Evolutionary conservation across 2,888 invertebrate species (phyloP).

Genomic region (Cybosia mesomella): DNA sequence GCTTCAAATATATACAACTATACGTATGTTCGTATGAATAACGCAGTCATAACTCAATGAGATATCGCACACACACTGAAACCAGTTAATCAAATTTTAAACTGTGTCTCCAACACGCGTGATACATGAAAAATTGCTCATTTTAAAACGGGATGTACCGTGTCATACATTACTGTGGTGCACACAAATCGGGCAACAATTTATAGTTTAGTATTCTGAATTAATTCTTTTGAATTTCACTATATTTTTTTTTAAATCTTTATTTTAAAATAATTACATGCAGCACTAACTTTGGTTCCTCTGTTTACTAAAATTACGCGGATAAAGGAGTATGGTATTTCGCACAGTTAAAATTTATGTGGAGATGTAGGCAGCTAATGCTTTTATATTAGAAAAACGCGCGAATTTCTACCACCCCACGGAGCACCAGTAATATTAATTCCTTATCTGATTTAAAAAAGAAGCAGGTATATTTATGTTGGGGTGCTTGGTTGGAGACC

Average conservation of each 20-base stretch:
- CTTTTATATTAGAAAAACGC: no score
- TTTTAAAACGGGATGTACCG: slow-evolving; percentile 73
- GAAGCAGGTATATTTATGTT: no score
- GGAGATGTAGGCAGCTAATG: no score
- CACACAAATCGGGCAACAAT: slow-evolving; percentile 39
- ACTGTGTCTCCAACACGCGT: slow-evolving; percentile 59
- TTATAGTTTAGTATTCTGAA: not conserved
- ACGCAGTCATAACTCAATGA: slow-evolving; percentile 69
- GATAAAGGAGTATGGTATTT: no score
- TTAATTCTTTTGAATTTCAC: not conserved
- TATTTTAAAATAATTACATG: no score
- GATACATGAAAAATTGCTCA: slow-evolving; percentile 81
- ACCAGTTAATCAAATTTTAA: slow-evolving; percentile 79
- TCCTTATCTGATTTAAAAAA: no score
- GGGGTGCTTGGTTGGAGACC: no score
- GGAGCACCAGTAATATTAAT: no score
- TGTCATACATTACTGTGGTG: slow-evolving; percentile 50
- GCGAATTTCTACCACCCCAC: no score
- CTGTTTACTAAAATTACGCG: no score
- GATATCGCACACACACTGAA: slow-evolving; percentile 75
- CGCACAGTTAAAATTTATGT: no score
- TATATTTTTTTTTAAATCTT: not conserved
- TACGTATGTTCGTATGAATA: not conserved
- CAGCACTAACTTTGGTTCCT: no score
- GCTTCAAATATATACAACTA: not conserved